phyloP scores from a whole-genome alignment of 2,797 vertebrate genomes.

The Percopsis omiscomaycus region DNA sequence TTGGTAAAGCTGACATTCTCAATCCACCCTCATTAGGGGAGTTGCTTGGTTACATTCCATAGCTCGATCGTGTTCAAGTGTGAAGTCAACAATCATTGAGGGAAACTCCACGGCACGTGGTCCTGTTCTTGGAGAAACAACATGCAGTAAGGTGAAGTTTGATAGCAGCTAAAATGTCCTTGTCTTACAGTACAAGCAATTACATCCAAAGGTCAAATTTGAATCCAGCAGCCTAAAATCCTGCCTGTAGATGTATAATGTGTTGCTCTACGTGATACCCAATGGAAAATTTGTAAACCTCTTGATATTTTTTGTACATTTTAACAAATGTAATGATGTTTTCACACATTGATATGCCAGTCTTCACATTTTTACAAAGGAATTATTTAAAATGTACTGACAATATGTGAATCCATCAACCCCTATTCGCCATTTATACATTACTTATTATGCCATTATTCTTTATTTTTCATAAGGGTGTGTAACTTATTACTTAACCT shows the following conservation, averaged over 20 bases:
- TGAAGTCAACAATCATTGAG: conserved; percentile 41
- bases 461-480: too few species aligned
- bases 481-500: too few species aligned
- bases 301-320: background rate
- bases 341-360: background rate
- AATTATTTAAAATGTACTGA: too few species aligned
- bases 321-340: background rate
- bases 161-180: conserved; percentile 60
- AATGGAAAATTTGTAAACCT: conserved; percentile 70
- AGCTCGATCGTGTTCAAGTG: conserved; percentile 53
- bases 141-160: conserved; percentile 72
- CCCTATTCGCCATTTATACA: conserved; percentile 25
- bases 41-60: conserved; percentile 70
- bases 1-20: conserved; percentile 47
- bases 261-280: conserved; percentile 50
- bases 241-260: conserved; percentile 32
- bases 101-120: conserved; percentile 55
- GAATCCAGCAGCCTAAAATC: conserved; percentile 57
- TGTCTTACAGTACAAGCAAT: conserved; percentile 53
- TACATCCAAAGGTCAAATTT: conserved; percentile 63
- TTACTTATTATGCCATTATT: background rate
- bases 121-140: conserved; percentile 51
- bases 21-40: conserved; percentile 40
- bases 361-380: too few species aligned
- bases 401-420: too few species aligned